phyloP scores from a whole-genome alignment of 2,797 vertebrate species.

The Schizopygopsis malacanthus region DNA sequence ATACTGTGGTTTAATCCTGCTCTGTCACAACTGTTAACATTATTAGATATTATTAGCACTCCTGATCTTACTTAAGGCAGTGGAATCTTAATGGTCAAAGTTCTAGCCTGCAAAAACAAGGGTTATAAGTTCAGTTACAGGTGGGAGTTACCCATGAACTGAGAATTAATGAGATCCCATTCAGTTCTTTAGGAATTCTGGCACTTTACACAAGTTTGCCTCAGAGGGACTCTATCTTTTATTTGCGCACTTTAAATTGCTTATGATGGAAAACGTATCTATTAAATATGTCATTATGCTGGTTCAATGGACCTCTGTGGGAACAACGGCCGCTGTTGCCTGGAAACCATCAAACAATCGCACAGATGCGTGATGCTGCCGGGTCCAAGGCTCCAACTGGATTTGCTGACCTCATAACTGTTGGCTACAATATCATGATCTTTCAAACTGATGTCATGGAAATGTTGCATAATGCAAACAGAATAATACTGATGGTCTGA shows the following conservation, averaged over 20 bases:
- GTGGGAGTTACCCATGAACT: slow-evolving; percentile 8
- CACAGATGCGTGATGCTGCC: slow-evolving; percentile 57
- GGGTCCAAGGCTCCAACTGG: slow-evolving; percentile 37
- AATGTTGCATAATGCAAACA: slow-evolving; percentile 54
- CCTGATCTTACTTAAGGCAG: neutral
- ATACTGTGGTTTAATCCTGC: neutral
- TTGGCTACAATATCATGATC: slow-evolving; percentile 42
- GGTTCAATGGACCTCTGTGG: slow-evolving; percentile 31
- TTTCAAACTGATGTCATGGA: slow-evolving; percentile 52
- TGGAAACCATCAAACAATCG: slow-evolving; percentile 59
- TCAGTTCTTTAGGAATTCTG: slow-evolving; percentile 14
- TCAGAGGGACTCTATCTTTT: slow-evolving; percentile 31
- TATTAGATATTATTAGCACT: neutral
- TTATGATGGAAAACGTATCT: slow-evolving; percentile 19
- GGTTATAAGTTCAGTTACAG: slow-evolving; percentile 11
- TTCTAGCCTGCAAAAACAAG: neutral
- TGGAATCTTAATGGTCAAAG: slow-evolving; percentile 11
- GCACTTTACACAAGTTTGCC: neutral
- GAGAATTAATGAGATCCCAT: slow-evolving; percentile 18
- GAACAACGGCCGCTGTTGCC: slow-evolving; percentile 49
- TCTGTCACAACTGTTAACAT: neutral
- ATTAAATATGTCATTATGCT: slow-evolving; percentile 44
- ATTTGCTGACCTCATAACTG: slow-evolving; percentile 49
- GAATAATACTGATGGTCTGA: slow-evolving; percentile 14
- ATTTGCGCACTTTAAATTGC: slow-evolving; percentile 6